Percentiles rank a stretch among this genome's conserved stretches.
Evolutionary conservation across 1,140 invertebrate species (phyloP).

Genomic region (Tetragonula clypearis): DNA sequence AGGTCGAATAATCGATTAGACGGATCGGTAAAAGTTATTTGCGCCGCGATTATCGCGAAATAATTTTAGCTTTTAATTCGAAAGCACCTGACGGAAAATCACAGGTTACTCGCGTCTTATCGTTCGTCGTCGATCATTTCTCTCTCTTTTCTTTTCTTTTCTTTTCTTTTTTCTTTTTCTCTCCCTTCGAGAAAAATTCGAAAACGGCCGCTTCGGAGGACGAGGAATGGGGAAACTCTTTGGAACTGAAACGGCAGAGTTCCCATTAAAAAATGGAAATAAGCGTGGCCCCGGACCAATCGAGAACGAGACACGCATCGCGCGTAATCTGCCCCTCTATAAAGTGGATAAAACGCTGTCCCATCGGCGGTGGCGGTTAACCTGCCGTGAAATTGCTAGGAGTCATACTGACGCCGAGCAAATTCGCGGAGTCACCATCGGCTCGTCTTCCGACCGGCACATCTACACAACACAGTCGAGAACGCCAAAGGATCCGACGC

Average conservation of each 20-base stretch:
- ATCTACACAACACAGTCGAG: conserved; percentile 3
- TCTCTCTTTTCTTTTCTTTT: background rate
- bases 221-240: background rate
- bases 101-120: background rate
- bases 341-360: conserved; percentile 74
- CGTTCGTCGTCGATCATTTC: background rate
- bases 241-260: conserved; percentile 41
- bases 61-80: background rate
- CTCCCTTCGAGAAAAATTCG: too few species aligned
- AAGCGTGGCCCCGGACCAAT: conserved; percentile 56
- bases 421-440: conserved; percentile 74
- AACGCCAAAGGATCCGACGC: conserved; percentile 46
- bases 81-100: background rate
- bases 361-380: conserved; percentile 77
- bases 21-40: too few species aligned
- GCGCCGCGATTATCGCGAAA: background rate
- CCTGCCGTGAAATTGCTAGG: conserved; percentile 80
- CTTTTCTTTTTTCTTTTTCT: too few species aligned
- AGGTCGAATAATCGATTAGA: background rate
- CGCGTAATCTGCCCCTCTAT: conserved; percentile 62
- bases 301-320: conserved; percentile 64
- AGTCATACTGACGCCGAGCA: conserved; percentile 75
- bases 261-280: conserved; percentile 67
- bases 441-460: conserved; percentile 55
- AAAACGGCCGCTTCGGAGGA: background rate